Percentiles rank a stretch among this genome's conserved stretches.
phyloP scores from a whole-genome alignment of 2,888 invertebrate genomes.

The Eristalis intricaria region DNA sequence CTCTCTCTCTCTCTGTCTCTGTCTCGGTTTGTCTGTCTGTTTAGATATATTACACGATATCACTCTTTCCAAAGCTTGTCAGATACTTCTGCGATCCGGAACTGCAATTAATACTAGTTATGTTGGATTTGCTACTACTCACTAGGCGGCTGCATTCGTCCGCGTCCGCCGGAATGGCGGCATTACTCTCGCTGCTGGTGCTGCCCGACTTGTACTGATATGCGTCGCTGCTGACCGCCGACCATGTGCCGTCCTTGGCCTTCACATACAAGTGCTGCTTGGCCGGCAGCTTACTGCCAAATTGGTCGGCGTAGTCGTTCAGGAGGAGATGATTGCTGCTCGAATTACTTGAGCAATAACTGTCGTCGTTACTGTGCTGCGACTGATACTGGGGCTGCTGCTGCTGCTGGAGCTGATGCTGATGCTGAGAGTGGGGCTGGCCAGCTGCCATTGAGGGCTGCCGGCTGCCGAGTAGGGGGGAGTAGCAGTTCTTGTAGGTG shows the following conservation, averaged over 20 bases:
- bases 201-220: slow-evolving; percentile 79
- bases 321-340: slow-evolving; percentile 63
- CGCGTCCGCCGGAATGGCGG: slow-evolving; percentile 55
- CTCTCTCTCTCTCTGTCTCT: not conserved
- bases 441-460: slow-evolving; percentile 1
- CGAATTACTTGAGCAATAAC: slow-evolving; percentile 76
- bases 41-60: slow-evolving; percentile 78
- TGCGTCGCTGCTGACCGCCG: slow-evolving; percentile 79
- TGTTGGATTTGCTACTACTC: slow-evolving; percentile 73
- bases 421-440: not conserved
- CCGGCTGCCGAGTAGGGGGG: slow-evolving; percentile 51
- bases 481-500: slow-evolving; percentile 66
- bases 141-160: slow-evolving; percentile 72
- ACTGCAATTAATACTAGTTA: slow-evolving; percentile 73
- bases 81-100: slow-evolving; percentile 79
- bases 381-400: slow-evolving; percentile 13
- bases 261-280: slow-evolving; percentile 81
- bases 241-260: slow-evolving; percentile 81
- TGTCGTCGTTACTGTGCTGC: slow-evolving; percentile 61
- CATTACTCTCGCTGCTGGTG: slow-evolving; percentile 68
- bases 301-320: slow-evolving; percentile 73
- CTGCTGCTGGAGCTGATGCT: slow-evolving; percentile 15
- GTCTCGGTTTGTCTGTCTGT: too few species aligned
- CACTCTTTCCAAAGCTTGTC: slow-evolving; percentile 81
- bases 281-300: slow-evolving; percentile 79